These are phyloP conservation scores for Berghia stephanieae DNA, from an alignment of 1,140 invertebrate species.

Conservation along the genomic window DNA sequence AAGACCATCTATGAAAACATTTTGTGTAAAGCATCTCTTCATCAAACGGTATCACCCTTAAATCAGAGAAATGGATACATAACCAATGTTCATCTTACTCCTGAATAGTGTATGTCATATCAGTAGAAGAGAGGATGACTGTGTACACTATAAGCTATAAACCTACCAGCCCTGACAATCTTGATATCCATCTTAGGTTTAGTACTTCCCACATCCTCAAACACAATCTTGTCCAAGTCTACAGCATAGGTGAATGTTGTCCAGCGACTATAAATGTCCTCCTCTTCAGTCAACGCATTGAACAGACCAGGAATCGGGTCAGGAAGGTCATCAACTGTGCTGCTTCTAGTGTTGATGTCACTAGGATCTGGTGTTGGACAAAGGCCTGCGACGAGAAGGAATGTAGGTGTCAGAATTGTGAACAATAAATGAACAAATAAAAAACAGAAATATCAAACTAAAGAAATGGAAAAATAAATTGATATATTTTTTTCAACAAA, in stretches of 20 bases:
- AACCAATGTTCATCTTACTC: too few species aligned
- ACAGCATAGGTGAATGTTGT: constrained; percentile 46
- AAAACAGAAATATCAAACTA: neutral
- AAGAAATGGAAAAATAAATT: neutral
- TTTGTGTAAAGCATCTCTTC: too few species aligned
- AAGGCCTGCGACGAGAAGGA: constrained; percentile 74
- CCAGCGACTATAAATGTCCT: constrained; percentile 64
- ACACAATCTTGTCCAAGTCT: constrained; percentile 40
- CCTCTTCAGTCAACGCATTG: constrained; percentile 81
- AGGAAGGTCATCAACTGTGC: constrained; percentile 86
- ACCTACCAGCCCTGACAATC: too few species aligned
- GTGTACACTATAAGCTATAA: too few species aligned
- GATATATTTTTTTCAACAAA: neutral
- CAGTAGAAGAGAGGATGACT: too few species aligned
- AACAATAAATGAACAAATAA: constrained; percentile 12
- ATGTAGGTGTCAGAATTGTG: too few species aligned
- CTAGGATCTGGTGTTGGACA: constrained; percentile 82
- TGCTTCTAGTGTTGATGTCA: constrained; percentile 76
- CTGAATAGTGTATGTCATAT: too few species aligned
- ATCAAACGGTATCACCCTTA: too few species aligned
- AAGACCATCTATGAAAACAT: too few species aligned
- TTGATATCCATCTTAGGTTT: too few species aligned
- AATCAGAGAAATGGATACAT: too few species aligned
- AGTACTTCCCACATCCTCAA: too few species aligned
- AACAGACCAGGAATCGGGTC: constrained; percentile 86